Percentiles rank a stretch among this genome's conserved stretches.
These are phyloP conservation scores for Planiliza haematocheilus DNA, from an alignment of 2,113 vertebrate genomes.

Conservation along the genomic window DNA sequence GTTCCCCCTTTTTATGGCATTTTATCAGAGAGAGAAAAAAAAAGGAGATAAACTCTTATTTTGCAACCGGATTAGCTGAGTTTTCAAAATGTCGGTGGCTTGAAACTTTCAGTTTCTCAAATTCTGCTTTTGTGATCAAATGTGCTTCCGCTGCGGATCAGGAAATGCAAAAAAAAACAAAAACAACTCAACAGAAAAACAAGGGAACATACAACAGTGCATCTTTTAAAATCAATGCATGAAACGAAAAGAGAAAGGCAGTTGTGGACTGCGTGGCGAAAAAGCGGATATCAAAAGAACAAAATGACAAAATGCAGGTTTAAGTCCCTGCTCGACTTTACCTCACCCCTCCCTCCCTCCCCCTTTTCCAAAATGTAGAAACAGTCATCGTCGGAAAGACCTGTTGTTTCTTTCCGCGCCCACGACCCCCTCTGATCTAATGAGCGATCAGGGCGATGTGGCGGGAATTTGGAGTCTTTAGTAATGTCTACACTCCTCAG, in stretches of 20 bases:
- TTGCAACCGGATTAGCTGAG: too few relatives aligned
- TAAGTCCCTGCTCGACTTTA: conserved; percentile 48
- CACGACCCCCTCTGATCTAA: conserved; percentile 23
- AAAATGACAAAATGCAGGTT: conserved; percentile 63
- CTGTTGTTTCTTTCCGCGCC: conserved; percentile 26
- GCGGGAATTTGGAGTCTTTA: conserved; percentile 52
- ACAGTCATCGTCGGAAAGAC: conserved; percentile 50
- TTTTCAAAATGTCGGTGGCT: conserved; percentile 1
- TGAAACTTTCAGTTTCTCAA: conserved; percentile 16
- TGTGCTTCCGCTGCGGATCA: conserved; percentile 32
- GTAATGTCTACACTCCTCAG: conserved; percentile 39
- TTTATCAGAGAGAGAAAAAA: too few relatives aligned
- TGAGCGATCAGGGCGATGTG: conserved; percentile 39
- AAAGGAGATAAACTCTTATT: too few relatives aligned
- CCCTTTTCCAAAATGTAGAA: conserved; percentile 37
- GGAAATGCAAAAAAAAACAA: conserved; percentile 21
- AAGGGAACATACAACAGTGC: conserved; percentile 35
- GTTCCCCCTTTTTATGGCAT: not conserved
- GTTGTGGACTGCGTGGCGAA: conserved; percentile 37
- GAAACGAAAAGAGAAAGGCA: conserved; percentile 39
- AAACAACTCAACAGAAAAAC: not conserved
- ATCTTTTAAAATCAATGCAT: conserved; percentile 33
- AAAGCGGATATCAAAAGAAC: conserved; percentile 46
- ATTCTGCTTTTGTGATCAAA: conserved; percentile 30
- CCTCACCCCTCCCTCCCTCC: conserved; percentile 20